A percentile compares a stretch with the other conserved stretches of the same genome.
phyloP scores from a whole-genome alignment of 92 coral and sea anemone species.

The Parazoanthus darwini region DNA sequence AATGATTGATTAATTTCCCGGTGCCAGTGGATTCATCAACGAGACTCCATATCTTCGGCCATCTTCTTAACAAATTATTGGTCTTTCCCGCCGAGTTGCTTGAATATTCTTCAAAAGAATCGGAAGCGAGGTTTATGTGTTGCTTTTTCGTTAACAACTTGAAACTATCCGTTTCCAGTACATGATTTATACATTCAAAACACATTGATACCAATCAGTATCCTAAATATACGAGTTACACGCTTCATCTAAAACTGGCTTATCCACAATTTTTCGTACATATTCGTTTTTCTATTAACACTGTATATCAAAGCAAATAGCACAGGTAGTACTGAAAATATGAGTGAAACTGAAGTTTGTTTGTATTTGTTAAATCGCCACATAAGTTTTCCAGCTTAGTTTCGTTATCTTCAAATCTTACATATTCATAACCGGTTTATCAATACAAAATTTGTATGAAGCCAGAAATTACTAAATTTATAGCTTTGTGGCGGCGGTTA shows the following conservation, averaged over 20 bases:
- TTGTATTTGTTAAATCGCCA: not conserved
- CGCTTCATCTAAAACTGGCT: slow-evolving; percentile 3
- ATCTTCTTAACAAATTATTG: slow-evolving; percentile 29
- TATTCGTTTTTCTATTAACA: not conserved
- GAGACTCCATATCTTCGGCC: slow-evolving; percentile 15
- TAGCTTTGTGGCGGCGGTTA: slow-evolving; percentile 48
- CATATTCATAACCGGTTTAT: slow-evolving; percentile 36
- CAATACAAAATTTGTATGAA: slow-evolving; percentile 39
- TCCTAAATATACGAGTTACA: not conserved
- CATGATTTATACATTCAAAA: slow-evolving; percentile 28
- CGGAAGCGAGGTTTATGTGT: slow-evolving; percentile 31
- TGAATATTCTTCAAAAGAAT: slow-evolving; percentile 31
- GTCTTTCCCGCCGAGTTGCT: slow-evolving; percentile 18
- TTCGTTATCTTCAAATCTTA: slow-evolving; percentile 36
- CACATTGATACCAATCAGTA: slow-evolving; percentile 25
- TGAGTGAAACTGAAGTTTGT: not conserved
- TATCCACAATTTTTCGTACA: not conserved
- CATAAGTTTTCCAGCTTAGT: not conserved
- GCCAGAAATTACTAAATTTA: slow-evolving; percentile 41
- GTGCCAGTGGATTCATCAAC: slow-evolving; percentile 16
- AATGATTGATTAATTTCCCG: slow-evolving; percentile 24
- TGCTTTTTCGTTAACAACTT: slow-evolving; percentile 34
- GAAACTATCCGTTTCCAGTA: slow-evolving; percentile 25
- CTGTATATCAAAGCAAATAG: not conserved
- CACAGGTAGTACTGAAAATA: not conserved